Evolutionary conservation across 2,113 vertebrate species (phyloP).

Genomic region (cattle (Bos taurus)): DNA sequence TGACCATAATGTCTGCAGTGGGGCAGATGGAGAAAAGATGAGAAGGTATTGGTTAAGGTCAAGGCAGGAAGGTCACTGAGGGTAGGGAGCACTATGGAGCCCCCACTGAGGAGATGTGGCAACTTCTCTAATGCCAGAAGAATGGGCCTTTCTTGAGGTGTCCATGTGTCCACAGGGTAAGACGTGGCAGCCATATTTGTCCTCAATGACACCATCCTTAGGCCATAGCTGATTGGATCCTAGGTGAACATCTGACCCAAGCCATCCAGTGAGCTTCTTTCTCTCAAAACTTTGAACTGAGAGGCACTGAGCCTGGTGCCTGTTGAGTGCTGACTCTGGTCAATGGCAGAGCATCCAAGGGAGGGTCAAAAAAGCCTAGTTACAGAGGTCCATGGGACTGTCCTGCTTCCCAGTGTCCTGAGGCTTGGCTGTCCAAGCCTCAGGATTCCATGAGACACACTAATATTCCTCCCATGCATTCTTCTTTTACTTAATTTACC

Average conservation of each 20-base stretch:
- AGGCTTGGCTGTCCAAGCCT: neutral
- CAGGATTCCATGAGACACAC: neutral
- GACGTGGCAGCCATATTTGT: neutral
- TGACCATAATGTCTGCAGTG: neutral
- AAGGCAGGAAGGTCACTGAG: neutral
- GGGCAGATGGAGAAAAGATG: neutral
- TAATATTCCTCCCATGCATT: neutral
- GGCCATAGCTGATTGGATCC: neutral
- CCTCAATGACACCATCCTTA: neutral
- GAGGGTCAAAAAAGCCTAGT: neutral
- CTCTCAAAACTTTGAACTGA: neutral
- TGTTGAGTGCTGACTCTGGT: neutral
- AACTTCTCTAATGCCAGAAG: neutral
- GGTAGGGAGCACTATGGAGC: fast-evolving
- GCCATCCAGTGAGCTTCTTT: neutral
- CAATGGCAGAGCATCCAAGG: neutral
- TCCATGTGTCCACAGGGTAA: neutral
- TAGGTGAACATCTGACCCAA: neutral
- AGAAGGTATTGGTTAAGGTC: neutral
- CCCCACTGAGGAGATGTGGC: neutral
- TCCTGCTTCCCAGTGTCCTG: neutral
- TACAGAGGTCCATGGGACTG: fast-evolving
- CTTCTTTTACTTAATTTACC: neutral
- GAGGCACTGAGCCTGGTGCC: neutral
- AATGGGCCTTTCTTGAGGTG: neutral